phyloP scores from a whole-genome alignment of 2,113 vertebrate species.

The Chaenocephalus aceratus region DNA sequence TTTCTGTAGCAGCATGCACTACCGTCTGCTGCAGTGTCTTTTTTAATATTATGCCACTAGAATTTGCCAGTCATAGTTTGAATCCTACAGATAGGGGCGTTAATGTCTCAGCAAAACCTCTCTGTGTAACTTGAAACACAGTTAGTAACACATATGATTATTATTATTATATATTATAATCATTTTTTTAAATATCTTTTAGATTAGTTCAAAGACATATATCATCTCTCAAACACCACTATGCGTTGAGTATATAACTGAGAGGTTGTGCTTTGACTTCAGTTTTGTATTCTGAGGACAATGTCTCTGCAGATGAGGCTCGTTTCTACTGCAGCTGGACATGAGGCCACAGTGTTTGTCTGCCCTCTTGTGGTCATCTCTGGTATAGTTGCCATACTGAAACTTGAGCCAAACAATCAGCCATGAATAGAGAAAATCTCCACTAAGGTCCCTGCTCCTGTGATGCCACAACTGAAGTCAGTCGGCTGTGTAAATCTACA shows the following conservation, averaged over 20 bases:
- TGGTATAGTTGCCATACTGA: slow-evolving; percentile 3
- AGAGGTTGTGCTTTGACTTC: slow-evolving; percentile 10
- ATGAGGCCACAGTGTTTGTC: not conserved
- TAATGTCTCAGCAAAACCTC: not conserved
- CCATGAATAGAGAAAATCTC: slow-evolving; percentile 6
- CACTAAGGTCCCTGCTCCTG: not conserved
- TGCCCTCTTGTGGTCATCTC: slow-evolving; percentile 48
- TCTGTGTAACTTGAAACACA: not conserved
- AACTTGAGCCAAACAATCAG: not conserved
- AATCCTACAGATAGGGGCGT: too few relatives aligned
- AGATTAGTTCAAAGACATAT: not conserved
- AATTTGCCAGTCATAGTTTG: not conserved
- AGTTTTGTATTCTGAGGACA: slow-evolving; percentile 30
- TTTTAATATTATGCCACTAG: not conserved
- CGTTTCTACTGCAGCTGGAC: slow-evolving; percentile 13
- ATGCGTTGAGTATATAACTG: not conserved
- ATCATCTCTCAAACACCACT: not conserved
- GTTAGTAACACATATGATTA: too few relatives aligned
- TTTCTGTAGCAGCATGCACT: not conserved
- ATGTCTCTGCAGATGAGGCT: slow-evolving; percentile 34
- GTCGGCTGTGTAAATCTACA: not conserved
- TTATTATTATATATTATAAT: too few relatives aligned
- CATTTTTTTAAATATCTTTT: too few relatives aligned
- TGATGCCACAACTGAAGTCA: not conserved
- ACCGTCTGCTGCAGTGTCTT: not conserved